Percentiles rank a stretch among this genome's conserved stretches.
Evolutionary conservation across 2,113 vertebrate genomes (phyloP).

Genomic region (Rhea americana): DNA sequence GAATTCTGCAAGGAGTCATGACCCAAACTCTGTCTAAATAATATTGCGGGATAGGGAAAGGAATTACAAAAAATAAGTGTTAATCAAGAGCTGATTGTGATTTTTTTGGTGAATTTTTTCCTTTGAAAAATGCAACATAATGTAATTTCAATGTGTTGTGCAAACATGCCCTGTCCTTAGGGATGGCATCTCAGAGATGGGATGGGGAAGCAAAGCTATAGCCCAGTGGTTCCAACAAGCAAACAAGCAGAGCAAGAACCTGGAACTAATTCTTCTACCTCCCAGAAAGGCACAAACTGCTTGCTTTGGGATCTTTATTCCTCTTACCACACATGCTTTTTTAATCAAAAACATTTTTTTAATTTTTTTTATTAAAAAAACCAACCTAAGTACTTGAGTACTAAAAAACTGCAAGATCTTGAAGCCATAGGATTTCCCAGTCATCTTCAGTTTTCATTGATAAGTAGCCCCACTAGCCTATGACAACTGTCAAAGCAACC

Average conservation of each 20-base stretch:
- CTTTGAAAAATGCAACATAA: neutral
- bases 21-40: slow-evolving; percentile 49
- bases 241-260: neutral
- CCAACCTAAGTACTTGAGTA: neutral
- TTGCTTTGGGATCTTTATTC: neutral
- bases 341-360: too few relatives aligned
- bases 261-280: neutral
- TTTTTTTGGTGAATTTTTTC: neutral
- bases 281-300: neutral
- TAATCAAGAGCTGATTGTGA: slow-evolving; percentile 4
- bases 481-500: neutral
- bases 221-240: neutral
- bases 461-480: neutral
- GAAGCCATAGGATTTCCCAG: neutral
- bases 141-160: neutral
- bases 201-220: neutral
- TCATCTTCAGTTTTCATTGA: neutral
- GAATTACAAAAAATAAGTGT: neutral
- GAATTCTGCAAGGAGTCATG: slow-evolving; percentile 65
- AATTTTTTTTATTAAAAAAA: too few relatives aligned
- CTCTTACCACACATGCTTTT: neutral
- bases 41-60: neutral
- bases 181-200: neutral
- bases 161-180: neutral
- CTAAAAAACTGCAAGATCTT: neutral